These are phyloP conservation scores for Ceyx margarethae DNA, from an alignment of 2,113 vertebrate species.

Conservation along the genomic window DNA sequence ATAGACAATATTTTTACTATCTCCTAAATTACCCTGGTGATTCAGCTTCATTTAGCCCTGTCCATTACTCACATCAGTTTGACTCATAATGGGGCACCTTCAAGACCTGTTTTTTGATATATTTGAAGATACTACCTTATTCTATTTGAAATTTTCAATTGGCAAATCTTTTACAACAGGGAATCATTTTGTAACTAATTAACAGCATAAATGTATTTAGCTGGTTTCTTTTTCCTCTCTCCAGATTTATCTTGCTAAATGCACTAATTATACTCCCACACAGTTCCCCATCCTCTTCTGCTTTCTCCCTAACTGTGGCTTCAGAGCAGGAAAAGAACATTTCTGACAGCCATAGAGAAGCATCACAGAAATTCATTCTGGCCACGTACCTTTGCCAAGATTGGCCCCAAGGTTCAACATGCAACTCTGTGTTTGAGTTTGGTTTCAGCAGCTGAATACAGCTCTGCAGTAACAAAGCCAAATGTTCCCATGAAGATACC, in stretches of 20 bases:
- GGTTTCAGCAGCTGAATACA: background rate
- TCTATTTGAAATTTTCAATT: background rate
- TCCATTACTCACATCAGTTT: background rate
- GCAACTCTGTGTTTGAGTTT: background rate
- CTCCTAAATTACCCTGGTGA: background rate
- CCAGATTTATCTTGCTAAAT: constrained; percentile 21
- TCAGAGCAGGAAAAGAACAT: background rate
- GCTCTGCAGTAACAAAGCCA: background rate
- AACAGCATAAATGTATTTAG: background rate
- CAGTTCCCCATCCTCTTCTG: background rate
- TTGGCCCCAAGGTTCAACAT: fast-evolving
- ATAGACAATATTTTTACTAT: background rate
- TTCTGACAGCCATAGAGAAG: fast-evolving
- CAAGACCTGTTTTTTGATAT: background rate
- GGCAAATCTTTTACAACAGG: background rate
- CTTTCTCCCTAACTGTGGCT: background rate
- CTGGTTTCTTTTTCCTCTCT: background rate
- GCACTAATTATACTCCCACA: constrained; percentile 18
- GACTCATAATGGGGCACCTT: background rate
- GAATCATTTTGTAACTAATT: background rate
- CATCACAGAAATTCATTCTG: background rate
- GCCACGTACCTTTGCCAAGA: fast-evolving
- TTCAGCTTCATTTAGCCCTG: background rate
- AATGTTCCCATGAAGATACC: background rate
- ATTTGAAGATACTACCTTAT: background rate